Evolutionary conservation across 2,113 vertebrate species (phyloP), one percentile per base, ranked within the genome.

Genomic region (Heterotilapia buettikoferi): DNA sequence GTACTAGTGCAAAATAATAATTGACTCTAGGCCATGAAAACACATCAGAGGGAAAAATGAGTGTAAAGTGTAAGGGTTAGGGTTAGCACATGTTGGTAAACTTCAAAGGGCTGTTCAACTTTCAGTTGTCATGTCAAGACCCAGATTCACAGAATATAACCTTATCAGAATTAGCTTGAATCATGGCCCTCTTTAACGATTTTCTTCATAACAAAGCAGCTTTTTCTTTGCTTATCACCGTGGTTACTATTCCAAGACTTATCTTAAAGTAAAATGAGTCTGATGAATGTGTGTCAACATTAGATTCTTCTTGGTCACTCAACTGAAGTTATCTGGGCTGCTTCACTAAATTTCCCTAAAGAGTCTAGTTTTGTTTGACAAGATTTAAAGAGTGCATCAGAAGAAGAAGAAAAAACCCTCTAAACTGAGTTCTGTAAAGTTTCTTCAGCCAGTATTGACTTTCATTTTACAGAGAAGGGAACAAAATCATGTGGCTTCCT

Each of bases 381-480:
- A 40, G 36, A 47, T 50, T 50, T 40, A 13, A 84, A 73, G 43
- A 71, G 45, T 3, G 10, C 53, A 14, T 61, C 1, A 38, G 5
- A 43, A 47, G 43, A 76, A 47, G 6, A 76, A 29, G 26, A 76
- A 13, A 19, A 33, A 36, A 12, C 21, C 19, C 19, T 38, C 4
- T 2, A n/a, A 66, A n/a, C 61, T n/a, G 31, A 66, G 4, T 38
- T 66, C 16, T 31, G 43, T 11, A 50, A 76, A 79, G 73, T 84
- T 82, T 68, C 18, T 40, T 86, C 59, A 50, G 80, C 24, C 83
- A 66, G 36, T 78, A 80, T 80, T 90, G 16, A 21, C 5, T 56
- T 63, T 85, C 7, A 10, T 86, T 83, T 88, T 24, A 80, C 66
- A 66, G 38, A 84, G 81, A 16, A 31, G n/a, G 53, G n/a, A 85